Conservation (phyloP, 1,140 invertebrate genomes). For the Ruditapes philippinarum region DNA sequence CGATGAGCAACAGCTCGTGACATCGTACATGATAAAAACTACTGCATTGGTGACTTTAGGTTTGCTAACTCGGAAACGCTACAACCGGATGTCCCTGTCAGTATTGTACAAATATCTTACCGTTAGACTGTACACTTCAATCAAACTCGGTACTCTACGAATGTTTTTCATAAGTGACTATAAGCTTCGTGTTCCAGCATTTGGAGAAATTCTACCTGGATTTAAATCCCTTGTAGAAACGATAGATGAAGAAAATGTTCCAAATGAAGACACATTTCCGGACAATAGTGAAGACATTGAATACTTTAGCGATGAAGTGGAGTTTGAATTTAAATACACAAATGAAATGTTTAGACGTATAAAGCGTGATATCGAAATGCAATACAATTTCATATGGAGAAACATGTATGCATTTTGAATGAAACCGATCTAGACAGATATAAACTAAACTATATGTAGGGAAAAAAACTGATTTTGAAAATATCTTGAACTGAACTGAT, state of each 20-base stretch:
- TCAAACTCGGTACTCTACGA: background rate
- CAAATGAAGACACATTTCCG: background rate
- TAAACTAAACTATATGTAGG: no score
- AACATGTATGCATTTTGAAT: background rate
- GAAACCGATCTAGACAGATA: no score
- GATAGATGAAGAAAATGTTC: background rate
- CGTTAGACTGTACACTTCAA: background rate
- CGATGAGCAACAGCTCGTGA: background rate
- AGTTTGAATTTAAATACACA: no score
- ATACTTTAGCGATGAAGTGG: background rate
- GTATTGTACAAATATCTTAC: background rate
- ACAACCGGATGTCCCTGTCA: background rate
- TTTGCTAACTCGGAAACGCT: background rate
- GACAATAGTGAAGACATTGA: background rate
- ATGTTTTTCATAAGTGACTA: constrained; percentile 12
- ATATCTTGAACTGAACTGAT: no score
- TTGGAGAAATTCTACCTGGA: constrained; percentile 49
- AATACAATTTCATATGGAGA: constrained; percentile 2
- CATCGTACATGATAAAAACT: no score
- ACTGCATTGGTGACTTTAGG: constrained; percentile 13
- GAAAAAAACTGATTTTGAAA: no score
- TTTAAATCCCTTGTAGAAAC: constrained; percentile 3
- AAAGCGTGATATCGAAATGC: background rate
- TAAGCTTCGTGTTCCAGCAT: constrained; percentile 26
- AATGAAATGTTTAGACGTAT: no score